Conservation (phyloP, 2,797 vertebrate genomes). For the Pipistrellus kuhlii region DNA sequence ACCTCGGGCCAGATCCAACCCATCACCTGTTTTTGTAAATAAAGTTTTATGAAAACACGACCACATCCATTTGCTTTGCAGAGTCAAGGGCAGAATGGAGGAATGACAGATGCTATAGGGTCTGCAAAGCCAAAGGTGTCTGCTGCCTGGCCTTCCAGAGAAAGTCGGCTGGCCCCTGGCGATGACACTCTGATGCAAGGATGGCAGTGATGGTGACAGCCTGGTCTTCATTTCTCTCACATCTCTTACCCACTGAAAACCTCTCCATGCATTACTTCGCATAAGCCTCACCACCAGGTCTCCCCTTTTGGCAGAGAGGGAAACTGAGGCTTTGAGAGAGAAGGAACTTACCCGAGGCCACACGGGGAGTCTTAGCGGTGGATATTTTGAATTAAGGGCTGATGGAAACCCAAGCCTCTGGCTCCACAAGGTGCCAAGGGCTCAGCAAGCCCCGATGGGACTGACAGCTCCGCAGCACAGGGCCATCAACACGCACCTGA, state of each 20-base stretch:
- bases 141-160: not conserved
- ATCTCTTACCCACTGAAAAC: not conserved
- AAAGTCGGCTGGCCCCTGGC: not conserved
- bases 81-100: not conserved
- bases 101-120: not conserved
- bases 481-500: fast-evolving
- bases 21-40: not conserved
- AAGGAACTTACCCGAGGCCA: not conserved
- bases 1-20: not conserved
- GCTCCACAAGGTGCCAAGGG: not conserved
- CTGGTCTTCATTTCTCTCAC: not conserved
- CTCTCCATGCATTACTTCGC: not conserved
- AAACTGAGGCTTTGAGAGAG: not conserved
- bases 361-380: fast-evolving
- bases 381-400: not conserved
- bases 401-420: not conserved
- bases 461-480: fast-evolving
- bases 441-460: not conserved
- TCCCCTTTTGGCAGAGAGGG: not conserved
- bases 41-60: not conserved
- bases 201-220: not conserved
- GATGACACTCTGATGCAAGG: fast-evolving
- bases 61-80: not conserved
- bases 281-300: not conserved
- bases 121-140: not conserved